A percentile compares a stretch with the other conserved stretches of the same genome.
These are phyloP conservation scores for Eupithecia centaureata DNA, from an alignment of 2,888 invertebrate species.

Conservation along the genomic window DNA sequence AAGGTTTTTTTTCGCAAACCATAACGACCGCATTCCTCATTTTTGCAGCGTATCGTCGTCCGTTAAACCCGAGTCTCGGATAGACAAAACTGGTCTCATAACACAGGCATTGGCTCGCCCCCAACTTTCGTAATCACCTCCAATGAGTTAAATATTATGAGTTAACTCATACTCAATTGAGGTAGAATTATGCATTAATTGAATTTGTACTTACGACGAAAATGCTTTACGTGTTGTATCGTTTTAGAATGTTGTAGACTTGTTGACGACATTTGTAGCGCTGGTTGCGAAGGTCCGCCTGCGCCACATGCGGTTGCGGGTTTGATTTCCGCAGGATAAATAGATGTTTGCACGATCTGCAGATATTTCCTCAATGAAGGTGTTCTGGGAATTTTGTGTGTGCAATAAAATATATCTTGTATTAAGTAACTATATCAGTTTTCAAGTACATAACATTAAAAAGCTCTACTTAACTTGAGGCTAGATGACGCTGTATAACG, in stretches of 20 bases:
- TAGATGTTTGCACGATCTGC: too few relatives aligned
- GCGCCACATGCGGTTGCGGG: too few relatives aligned
- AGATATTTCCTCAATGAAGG: too few relatives aligned
- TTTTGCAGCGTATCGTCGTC: constrained; percentile 2
- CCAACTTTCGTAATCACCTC: constrained; percentile 1
- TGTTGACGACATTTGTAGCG: too few relatives aligned
- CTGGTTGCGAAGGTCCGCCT: too few relatives aligned
- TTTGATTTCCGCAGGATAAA: too few relatives aligned
- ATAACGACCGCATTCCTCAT: neutral
- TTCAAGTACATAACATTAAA: too few relatives aligned
- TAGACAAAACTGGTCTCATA: constrained; percentile 3
- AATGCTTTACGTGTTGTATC: neutral
- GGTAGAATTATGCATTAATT: neutral
- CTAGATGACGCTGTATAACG: too few relatives aligned
- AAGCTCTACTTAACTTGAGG: too few relatives aligned
- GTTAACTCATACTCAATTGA: neutral
- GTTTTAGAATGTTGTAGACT: neutral
- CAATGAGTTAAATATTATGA: constrained; percentile 4
- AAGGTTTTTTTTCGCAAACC: neutral
- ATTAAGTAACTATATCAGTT: too few relatives aligned
- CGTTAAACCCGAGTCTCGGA: constrained; percentile 4
- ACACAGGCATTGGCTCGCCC: neutral
- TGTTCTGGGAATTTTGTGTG: too few relatives aligned
- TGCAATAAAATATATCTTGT: too few relatives aligned
- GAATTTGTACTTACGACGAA: neutral